These are phyloP conservation scores for Netelia melanura DNA, from an alignment of 2,888 invertebrate species.

Conservation along the genomic window DNA sequence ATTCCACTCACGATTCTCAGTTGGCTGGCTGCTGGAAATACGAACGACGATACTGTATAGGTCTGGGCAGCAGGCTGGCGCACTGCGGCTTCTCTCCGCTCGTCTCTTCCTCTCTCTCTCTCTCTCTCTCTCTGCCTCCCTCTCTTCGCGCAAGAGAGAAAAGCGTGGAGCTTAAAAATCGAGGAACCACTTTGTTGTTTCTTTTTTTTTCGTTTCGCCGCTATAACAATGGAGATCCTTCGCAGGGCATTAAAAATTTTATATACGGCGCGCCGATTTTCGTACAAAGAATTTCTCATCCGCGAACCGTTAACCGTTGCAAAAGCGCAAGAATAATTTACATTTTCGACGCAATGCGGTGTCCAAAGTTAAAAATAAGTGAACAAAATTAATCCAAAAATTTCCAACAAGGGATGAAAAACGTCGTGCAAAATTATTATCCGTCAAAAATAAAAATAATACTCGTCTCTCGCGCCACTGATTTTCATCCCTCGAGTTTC, in stretches of 20 bases:
- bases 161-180: slow-evolving; percentile 33
- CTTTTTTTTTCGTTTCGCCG: not conserved
- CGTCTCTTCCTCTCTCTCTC: slow-evolving; percentile 39
- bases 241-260: not conserved
- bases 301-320: not conserved
- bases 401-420: no score
- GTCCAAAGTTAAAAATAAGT: not conserved
- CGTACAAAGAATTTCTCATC: not conserved
- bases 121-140: not conserved
- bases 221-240: not conserved
- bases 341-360: not conserved
- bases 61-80: slow-evolving; percentile 62
- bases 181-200: not conserved
- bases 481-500: not conserved
- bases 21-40: slow-evolving; percentile 9
- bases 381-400: not conserved
- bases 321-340: not conserved
- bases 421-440: no score
- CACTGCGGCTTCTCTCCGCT: slow-evolving; percentile 66
- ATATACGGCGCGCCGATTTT: not conserved
- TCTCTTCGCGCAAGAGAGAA: not conserved
- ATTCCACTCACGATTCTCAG: not conserved
- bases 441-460: no score
- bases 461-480: not conserved
- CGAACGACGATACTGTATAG: slow-evolving; percentile 53